Evolutionary conservation across 2,797 vertebrate genomes (phyloP), one percentile per base, ranked within the genome.

Genomic region (Acanthornis magna): DNA sequence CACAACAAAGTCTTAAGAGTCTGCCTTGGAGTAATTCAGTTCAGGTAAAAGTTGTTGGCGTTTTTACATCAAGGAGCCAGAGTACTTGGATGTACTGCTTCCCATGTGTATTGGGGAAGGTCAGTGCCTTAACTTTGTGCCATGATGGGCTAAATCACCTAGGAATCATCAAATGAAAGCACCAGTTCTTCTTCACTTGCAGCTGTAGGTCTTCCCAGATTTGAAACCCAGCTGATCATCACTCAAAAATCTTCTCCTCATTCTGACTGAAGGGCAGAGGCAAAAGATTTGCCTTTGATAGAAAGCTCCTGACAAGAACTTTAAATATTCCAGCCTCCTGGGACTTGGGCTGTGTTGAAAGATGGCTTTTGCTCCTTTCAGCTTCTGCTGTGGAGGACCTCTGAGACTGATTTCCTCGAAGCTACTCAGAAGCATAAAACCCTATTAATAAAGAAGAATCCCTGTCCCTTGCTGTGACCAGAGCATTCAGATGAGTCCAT

Each of bases 321-420:
- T 88, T 32, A 65, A 79, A 79, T 82, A 89, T 58, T 43, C 8
- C 42, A 78, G 4, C 55, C 58, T 93, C 62, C 11, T 73, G 58
- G 30, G 47, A 13, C 47, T 78, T 84, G 66, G 30, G 48, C 55
- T 88, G 9, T 82, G 30, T 76, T 79, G 48, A 82, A 94, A 85
- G 78, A 85, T 26, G 43, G 23, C 26, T 54, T 89, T 85, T 91
- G 75, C 55, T 87, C 68, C 82, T 93, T 93, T 85, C 88, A 82
- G 71, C 51, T 76, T 82, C 67, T 85, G 67, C 63, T 79, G 25
- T 43, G 70, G 65, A 89, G 32, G 40, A 73, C 58, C 26, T 81
- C n/a, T 91, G 91, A 36, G 73, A 79, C 72, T 4, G 40, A 71
- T 76, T 78, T 87, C n/a, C 67, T 93, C 88, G 75, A 74, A 93